phyloP scores from a whole-genome alignment of 2,113 vertebrate genomes.

The Bos javanicus region DNA sequence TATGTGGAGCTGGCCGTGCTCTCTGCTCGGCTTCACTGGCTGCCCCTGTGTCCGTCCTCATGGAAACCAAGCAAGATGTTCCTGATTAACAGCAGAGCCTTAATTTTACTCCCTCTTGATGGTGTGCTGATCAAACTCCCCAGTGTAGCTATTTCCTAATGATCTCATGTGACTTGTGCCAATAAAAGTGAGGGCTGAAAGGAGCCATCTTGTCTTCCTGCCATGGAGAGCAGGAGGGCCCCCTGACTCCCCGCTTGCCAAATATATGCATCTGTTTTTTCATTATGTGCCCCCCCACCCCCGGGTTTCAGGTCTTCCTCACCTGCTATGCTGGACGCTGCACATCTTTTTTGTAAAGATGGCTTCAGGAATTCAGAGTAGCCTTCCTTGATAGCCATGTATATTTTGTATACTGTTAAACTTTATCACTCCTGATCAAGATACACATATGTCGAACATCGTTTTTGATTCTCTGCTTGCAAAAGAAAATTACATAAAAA shows the following conservation, averaged over 20 bases:
- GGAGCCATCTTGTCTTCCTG: neutral
- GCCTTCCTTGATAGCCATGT: neutral
- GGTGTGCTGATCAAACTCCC: neutral
- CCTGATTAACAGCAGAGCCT: neutral
- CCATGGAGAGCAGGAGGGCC: neutral
- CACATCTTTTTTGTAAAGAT: neutral
- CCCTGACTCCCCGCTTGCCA: neutral
- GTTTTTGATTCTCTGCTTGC: neutral
- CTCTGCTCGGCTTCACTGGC: neutral
- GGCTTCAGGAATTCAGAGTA: neutral
- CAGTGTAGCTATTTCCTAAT: neutral
- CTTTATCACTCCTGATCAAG: neutral
- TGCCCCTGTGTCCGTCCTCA: neutral
- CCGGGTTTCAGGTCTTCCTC: neutral
- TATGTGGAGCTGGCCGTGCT: neutral
- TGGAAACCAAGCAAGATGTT: neutral
- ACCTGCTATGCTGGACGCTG: fast-evolving
- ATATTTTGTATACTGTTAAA: neutral
- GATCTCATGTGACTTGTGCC: neutral
- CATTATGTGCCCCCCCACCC: fast-evolving
- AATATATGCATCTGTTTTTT: neutral
- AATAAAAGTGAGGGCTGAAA: neutral
- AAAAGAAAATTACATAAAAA: neutral
- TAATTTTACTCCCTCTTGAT: neutral
- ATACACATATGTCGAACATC: neutral